These are phyloP conservation scores for Bungarus multicinctus DNA, from an alignment of 2,113 vertebrate species.

Conservation along the genomic window DNA sequence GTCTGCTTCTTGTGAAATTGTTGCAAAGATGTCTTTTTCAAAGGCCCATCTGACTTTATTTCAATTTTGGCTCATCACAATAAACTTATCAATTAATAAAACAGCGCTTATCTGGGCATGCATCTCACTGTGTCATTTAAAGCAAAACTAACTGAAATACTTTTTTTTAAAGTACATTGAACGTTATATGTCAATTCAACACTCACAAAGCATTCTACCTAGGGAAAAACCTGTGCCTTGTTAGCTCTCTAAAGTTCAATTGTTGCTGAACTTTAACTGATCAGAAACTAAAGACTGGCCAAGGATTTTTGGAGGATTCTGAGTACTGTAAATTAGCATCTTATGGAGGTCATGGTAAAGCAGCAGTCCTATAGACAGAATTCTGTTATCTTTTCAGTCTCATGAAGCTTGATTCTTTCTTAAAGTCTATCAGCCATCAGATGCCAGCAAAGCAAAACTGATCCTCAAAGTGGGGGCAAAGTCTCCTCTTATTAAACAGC, in stretches of 20 bases:
- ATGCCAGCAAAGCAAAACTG: background rate
- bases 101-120: background rate
- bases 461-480: background rate
- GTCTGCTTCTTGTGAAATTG: background rate
- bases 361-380: background rate
- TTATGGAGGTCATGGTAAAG: background rate
- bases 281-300: background rate
- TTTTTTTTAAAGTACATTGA: background rate
- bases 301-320: background rate
- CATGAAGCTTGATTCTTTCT: background rate
- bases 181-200: background rate
- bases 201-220: background rate
- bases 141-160: background rate
- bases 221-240: background rate
- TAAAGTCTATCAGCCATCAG: background rate
- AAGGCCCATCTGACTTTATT: background rate
- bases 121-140: background rate
- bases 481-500: conserved; percentile 17
- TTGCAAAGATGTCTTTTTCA: background rate
- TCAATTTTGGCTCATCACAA: background rate
- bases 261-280: background rate
- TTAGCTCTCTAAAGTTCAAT: background rate
- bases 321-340: background rate
- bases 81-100: background rate
- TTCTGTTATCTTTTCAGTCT: background rate